Evolutionary conservation across 2,888 invertebrate species (phyloP).

Genomic region (Scaptodrosophila latifasciaeformis): DNA sequence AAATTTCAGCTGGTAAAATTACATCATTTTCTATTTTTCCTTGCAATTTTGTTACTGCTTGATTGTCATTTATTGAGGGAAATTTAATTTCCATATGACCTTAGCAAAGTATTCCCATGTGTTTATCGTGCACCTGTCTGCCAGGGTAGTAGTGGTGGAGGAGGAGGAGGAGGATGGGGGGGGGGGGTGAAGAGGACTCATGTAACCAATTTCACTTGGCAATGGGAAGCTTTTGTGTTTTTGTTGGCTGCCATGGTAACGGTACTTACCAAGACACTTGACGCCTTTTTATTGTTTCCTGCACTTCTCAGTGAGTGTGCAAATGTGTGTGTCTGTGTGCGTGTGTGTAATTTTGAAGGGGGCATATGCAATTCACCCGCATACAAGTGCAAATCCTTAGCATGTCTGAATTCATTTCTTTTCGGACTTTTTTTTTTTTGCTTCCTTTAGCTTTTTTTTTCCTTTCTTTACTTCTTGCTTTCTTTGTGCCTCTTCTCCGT

Average conservation of each 20-base stretch:
- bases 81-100: background rate
- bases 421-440: conserved; percentile 10
- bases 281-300: no score
- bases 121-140: no score
- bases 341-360: no score
- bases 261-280: background rate
- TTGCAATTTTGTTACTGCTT: no score
- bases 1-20: no score
- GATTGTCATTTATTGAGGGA: no score
- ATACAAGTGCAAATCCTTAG: conserved; percentile 35
- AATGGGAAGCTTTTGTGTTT: background rate
- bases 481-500: conserved; percentile 1
- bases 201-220: background rate
- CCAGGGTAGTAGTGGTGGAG: no score
- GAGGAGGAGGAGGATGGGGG: no score
- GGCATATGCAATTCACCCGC: conserved; percentile 6
- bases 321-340: background rate
- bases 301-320: background rate
- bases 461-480: background rate
- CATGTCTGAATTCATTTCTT: conserved; percentile 35
- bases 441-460: conserved; percentile 3
- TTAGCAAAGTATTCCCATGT: no score
- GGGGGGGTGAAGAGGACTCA: no score
- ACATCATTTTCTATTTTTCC: no score
- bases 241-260: background rate